phyloP scores from a whole-genome alignment of 37 sponge, comb jelly and placozoan genomes.

The Bolinopsis microptera region DNA sequence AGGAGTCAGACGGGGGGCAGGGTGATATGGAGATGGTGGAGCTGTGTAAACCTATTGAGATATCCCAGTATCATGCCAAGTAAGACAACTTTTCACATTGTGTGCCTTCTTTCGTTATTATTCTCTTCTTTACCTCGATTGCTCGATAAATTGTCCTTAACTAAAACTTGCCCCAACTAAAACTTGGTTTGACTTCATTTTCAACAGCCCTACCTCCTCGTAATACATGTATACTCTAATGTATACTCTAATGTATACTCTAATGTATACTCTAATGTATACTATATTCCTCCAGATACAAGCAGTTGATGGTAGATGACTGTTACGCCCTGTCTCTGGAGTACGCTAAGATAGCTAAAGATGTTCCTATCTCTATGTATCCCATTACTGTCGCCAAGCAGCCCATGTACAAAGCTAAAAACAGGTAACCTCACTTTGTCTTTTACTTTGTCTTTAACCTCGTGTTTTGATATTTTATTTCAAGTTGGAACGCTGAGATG shows the following conservation, averaged over 20 bases:
- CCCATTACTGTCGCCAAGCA: slow-evolving; percentile 18
- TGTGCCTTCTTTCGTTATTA: no score
- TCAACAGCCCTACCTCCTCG: no score
- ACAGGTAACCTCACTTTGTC: slow-evolving; percentile 31
- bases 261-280: no score
- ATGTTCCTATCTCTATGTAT: not conserved
- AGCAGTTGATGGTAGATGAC: slow-evolving; percentile 24
- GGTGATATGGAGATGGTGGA: slow-evolving; percentile 16
- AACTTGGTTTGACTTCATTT: no score
- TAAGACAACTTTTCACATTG: not conserved
- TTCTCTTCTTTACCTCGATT: no score
- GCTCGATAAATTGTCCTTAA: no score
- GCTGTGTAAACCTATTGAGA: slow-evolving; percentile 1
- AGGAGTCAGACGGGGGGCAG: not conserved
- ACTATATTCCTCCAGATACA: slow-evolving; percentile 49
- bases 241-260: no score
- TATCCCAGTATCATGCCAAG: not conserved
- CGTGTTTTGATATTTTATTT: no score
- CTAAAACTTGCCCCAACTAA: no score
- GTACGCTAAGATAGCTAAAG: not conserved
- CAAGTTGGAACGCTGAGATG: no score
- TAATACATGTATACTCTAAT: no score
- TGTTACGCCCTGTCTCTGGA: slow-evolving; percentile 44
- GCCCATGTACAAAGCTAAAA: slow-evolving; percentile 8
- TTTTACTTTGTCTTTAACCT: not conserved